These are phyloP conservation scores for Cricetomys ansorgei DNA, from an alignment of 2,113 vertebrate genomes.

Conservation along the genomic window DNA sequence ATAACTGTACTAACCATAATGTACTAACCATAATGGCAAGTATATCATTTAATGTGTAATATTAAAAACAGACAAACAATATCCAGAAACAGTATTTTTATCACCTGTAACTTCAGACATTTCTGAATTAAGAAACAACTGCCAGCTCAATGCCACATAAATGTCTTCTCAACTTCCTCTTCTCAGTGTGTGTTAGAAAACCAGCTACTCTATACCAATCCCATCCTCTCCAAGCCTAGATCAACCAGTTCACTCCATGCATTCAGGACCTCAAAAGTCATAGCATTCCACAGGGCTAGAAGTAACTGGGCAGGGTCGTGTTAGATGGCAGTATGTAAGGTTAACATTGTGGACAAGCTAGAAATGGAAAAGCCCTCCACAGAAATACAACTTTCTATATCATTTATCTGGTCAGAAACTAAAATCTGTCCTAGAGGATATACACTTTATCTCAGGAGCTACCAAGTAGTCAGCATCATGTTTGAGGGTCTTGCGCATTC, in stretches of 20 bases:
- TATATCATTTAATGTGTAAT: background rate
- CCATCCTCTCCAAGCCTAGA: background rate
- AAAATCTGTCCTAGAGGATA: background rate
- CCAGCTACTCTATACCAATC: background rate
- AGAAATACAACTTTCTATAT: background rate
- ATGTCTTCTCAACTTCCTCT: background rate
- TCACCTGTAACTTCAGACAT: background rate
- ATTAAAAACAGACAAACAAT: background rate
- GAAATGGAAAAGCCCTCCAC: background rate
- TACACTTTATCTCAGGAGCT: background rate
- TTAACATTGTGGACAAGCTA: background rate
- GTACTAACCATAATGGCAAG: background rate
- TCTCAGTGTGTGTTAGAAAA: background rate
- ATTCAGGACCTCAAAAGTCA: background rate
- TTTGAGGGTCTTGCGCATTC: background rate
- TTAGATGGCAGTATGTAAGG: background rate
- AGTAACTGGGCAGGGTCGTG: background rate
- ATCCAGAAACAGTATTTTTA: background rate
- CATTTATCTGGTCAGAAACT: background rate
- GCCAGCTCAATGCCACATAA: background rate
- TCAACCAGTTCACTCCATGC: background rate
- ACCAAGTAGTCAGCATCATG: too few species aligned
- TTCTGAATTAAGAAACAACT: background rate
- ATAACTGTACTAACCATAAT: too few species aligned
- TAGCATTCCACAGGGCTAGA: background rate